These are phyloP conservation scores for Copidosoma aretas DNA, from an alignment of 2,888 invertebrate genomes.

Conservation along the genomic window DNA sequence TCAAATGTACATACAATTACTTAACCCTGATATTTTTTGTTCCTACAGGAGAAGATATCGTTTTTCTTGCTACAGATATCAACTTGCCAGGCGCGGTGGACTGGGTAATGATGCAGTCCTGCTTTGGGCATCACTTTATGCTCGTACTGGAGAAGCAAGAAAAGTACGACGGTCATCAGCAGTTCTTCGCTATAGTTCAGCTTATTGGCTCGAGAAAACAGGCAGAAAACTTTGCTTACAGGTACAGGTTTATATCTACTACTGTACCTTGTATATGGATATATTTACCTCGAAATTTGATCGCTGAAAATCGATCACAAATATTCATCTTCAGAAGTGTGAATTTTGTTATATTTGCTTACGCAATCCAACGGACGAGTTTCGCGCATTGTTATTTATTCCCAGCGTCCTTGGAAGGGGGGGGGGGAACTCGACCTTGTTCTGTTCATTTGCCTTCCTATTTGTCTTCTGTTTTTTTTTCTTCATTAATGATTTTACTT, in stretches of 20 bases:
- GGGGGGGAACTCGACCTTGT: no score
- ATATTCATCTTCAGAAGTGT: background rate
- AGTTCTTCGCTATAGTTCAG: slow-evolving; percentile 98
- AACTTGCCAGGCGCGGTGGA: slow-evolving; percentile 99
- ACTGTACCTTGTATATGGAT: background rate
- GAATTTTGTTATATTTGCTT: background rate
- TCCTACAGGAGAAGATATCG: slow-evolving; percentile 89
- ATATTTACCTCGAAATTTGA: background rate
- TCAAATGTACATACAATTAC: background rate
- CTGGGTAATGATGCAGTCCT: slow-evolving; percentile 99
- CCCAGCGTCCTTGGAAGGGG: background rate
- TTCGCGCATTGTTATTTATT: background rate
- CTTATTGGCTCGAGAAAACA: slow-evolving; percentile 98
- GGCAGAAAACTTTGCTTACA: slow-evolving; percentile 98
- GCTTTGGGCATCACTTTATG: slow-evolving; percentile 99
- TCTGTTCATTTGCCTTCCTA: no score
- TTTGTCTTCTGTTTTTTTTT: no score
- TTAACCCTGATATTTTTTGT: slow-evolving; percentile 6
- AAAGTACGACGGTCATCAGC: slow-evolving; percentile 95
- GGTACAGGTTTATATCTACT: no score
- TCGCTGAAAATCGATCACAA: background rate
- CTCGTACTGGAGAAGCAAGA: slow-evolving; percentile 98
- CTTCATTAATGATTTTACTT: no score
- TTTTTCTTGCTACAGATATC: slow-evolving; percentile 98
- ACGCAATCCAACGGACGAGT: background rate